phyloP scores from a whole-genome alignment of 64 coral and sea anemone species.

The Dendronephthya gigantea region DNA sequence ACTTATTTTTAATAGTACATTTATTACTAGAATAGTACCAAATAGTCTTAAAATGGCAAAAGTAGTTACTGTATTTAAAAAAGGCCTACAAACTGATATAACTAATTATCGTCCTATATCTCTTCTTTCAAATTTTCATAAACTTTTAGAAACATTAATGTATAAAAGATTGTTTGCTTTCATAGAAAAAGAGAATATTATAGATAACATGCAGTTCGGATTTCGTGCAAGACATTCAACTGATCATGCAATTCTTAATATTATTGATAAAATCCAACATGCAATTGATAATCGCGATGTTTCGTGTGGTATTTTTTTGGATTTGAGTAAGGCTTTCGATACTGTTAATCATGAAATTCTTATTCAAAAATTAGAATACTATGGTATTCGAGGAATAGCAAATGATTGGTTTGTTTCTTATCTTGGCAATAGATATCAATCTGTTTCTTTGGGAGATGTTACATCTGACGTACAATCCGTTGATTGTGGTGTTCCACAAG shows the following conservation, averaged over 20 bases:
- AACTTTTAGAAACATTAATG: conserved; percentile 27
- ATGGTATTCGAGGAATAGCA: conserved; percentile 31
- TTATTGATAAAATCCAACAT: conserved; percentile 13
- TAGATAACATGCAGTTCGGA: conserved; percentile 21
- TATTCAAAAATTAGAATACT: conserved; percentile 19
- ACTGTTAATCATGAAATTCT: conserved; percentile 13
- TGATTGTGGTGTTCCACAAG: conserved; percentile 1
- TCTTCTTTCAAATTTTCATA: conserved; percentile 26
- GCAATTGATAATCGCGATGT: not conserved
- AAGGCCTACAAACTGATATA: not conserved
- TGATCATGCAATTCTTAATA: conserved; percentile 27
- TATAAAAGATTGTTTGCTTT: conserved; percentile 11
- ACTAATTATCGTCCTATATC: conserved; percentile 27
- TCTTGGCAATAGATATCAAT: conserved; percentile 29
- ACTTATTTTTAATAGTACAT: not conserved
- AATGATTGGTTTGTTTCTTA: conserved; percentile 29
- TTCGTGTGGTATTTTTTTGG: conserved; percentile 36
- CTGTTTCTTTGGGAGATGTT: conserved; percentile 9
- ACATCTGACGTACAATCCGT: conserved; percentile 8
- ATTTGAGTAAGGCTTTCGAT: conserved; percentile 17
- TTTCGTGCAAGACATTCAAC: conserved; percentile 19
- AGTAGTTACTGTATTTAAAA: not conserved
- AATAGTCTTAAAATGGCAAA: not conserved
- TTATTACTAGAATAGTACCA: not conserved
- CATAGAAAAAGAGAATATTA: conserved; percentile 17